A percentile compares a stretch with the other conserved stretches of the same genome.
Evolutionary conservation across 2,888 invertebrate species (phyloP).

Genomic region (Fragum fragum): DNA sequence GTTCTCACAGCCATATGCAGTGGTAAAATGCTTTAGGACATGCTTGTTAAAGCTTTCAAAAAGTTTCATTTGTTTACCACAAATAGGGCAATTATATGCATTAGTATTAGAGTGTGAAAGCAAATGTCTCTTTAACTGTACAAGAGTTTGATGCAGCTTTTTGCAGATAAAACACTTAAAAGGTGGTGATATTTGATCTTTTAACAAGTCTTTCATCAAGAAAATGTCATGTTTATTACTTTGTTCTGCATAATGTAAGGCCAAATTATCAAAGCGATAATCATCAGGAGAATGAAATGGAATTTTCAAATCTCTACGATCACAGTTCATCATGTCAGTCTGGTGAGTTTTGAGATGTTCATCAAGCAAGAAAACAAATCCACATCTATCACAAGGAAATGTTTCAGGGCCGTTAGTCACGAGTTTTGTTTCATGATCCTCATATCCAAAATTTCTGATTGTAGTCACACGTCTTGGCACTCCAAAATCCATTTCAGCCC

Average conservation of each 20-base stretch:
- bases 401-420: neutral
- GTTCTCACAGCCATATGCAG: slow-evolving; percentile 38
- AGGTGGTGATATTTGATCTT: neutral
- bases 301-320: neutral
- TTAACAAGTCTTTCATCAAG: neutral
- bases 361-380: slow-evolving; percentile 36
- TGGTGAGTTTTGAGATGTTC: slow-evolving; percentile 47
- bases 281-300: neutral
- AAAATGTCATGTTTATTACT: neutral
- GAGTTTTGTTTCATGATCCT: neutral
- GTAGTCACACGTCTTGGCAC: neutral
- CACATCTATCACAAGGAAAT: slow-evolving; percentile 40
- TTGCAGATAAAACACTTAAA: slow-evolving; percentile 6
- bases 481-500: slow-evolving; percentile 1
- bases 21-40: slow-evolving; percentile 42
- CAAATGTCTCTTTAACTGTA: slow-evolving; percentile 10
- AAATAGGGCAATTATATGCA: slow-evolving; percentile 40
- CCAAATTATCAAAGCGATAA: neutral
- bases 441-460: neutral
- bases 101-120: slow-evolving; percentile 21
- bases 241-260: neutral
- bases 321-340: slow-evolving; percentile 33
- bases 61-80: slow-evolving; percentile 22
- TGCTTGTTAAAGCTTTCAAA: slow-evolving; percentile 30
- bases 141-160: neutral